Percentiles rank a stretch among this genome's conserved stretches.
Conservation (phyloP, 2,113 vertebrate species). For the Falco punctatus region DNA sequence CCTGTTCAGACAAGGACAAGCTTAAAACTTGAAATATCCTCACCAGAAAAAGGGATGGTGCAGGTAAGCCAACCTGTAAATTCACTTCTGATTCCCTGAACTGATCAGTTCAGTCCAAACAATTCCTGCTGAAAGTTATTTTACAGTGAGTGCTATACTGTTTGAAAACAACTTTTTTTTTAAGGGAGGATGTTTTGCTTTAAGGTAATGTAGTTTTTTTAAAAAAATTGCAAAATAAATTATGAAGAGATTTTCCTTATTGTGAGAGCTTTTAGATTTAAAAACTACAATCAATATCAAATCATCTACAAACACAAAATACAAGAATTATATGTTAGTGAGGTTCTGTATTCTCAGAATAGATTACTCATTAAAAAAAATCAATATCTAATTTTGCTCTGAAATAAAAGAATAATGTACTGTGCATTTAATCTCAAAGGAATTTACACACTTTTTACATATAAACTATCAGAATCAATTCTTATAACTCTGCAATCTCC, state of each 20-base stretch:
- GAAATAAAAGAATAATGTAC: constrained; percentile 44
- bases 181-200: neutral
- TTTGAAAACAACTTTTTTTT: neutral
- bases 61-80: neutral
- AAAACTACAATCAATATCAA: constrained; percentile 32
- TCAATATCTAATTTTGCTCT: constrained; percentile 62
- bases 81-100: neutral
- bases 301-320: constrained; percentile 37
- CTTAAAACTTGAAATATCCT: neutral
- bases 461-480: constrained; percentile 2
- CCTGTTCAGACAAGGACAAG: neutral
- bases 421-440: neutral
- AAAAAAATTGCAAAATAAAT: neutral
- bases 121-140: neutral
- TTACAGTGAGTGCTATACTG: neutral
- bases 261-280: neutral
- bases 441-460: constrained; percentile 25
- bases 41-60: neutral
- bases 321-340: constrained; percentile 2
- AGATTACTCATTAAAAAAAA: constrained; percentile 64
- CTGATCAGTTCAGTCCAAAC: neutral
- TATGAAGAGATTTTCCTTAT: neutral
- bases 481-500: neutral
- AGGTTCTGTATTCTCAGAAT: constrained; percentile 18
- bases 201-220: neutral